Evolutionary conservation across 2,797 vertebrate genomes (phyloP), one percentile per base, ranked within the genome.

Genomic region (Pangasius larnaudii): DNA sequence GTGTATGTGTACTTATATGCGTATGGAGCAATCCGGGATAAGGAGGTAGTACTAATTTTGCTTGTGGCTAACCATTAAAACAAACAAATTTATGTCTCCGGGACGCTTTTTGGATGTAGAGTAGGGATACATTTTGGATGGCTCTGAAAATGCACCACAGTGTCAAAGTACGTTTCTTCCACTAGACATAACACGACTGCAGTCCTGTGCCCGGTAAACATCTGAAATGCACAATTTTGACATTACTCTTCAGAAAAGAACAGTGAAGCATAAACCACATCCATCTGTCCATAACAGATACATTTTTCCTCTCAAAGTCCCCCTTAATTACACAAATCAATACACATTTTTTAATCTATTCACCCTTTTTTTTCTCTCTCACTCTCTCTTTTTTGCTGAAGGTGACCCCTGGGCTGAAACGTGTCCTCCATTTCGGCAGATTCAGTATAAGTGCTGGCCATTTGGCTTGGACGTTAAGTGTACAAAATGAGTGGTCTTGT

Each of bases 381-480:
- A 75, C 86, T 77, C 78, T 42, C 74, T 89, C 87, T 96, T 91
- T 92, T 91, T 92, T 39, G 93, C 92, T 95, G 93, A 92, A 93
- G 95, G 94, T 98, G 98, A 99, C 98, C 98, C 98, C 98, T 97
- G 96, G 91, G 91, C 90, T 97, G 95, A 98, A 99, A 99, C 97
- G 97, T 97, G 97, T 96, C 95, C 96, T 96, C 97, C 97, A 98
- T 98, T 98, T 98, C 97, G 96, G 95, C 95, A 95, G 97, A 97
- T 97, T 97, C 95, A 91, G 96, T 97, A 97, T 95, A 96, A 98
- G 96, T 96, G 95, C 96, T 96, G 97, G 97, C 98, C 97, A 99
- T 99, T 98, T 98, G 96, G 97, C 97, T 96, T 96, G 97, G 97
- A 97, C 96, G 97, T 97, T 99, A 99, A 99, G 98, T 99, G 98